Evolutionary conservation across 23 tunicate genomes (phyloP).

Genomic region (Diplosoma virens): DNA sequence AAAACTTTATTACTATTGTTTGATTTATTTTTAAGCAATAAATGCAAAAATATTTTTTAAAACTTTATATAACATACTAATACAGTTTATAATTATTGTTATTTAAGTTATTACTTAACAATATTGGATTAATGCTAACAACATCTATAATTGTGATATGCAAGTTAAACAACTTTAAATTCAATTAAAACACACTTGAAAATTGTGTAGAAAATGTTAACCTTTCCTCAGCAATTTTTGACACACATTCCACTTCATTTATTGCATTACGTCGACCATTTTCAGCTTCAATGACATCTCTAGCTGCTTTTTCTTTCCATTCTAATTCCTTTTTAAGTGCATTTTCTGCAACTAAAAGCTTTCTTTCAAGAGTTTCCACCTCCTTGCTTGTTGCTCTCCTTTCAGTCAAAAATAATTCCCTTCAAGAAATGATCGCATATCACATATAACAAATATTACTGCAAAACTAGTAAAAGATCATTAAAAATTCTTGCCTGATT

Average conservation of each 20-base stretch:
- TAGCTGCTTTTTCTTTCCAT: slow-evolving; percentile 70
- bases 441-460: background rate
- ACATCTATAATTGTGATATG: background rate
- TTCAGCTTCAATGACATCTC: slow-evolving; percentile 49
- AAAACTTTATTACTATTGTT: too few species aligned
- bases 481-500: slow-evolving; percentile 55
- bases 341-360: slow-evolving; percentile 39
- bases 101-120: background rate
- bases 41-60: too few species aligned
- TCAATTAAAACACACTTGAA: background rate
- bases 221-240: slow-evolving; percentile 53
- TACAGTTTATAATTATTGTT: too few species aligned
- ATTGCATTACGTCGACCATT: slow-evolving; percentile 63
- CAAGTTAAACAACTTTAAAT: background rate
- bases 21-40: background rate
- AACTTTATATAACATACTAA: too few species aligned
- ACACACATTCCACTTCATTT: slow-evolving; percentile 41
- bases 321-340: slow-evolving; percentile 52
- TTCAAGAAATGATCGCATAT: background rate
- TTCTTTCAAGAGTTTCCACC: slow-evolving; percentile 43
- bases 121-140: too few species aligned
- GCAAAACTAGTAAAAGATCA: background rate
- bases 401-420: slow-evolving; percentile 63
- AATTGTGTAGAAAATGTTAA: background rate
- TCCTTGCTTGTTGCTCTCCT: slow-evolving; percentile 66